These are phyloP conservation scores for Ficedula albicollis DNA, from an alignment of 2,797 vertebrate genomes.

Conservation along the genomic window DNA sequence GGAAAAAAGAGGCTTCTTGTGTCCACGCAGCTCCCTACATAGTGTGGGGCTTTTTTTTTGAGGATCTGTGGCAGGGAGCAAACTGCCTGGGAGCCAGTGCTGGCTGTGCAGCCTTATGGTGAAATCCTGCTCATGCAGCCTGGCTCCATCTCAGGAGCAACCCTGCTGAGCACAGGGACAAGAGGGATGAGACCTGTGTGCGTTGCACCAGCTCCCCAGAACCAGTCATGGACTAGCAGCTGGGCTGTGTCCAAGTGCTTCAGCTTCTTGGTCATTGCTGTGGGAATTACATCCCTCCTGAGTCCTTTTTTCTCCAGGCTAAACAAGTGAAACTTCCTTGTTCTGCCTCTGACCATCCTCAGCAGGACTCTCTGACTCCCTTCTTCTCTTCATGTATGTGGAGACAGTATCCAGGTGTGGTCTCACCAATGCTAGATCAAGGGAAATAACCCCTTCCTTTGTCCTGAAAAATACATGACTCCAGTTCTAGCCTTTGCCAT, in stretches of 20 bases:
- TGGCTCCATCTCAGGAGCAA: not conserved
- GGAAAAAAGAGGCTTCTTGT: not conserved
- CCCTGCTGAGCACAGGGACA: not conserved
- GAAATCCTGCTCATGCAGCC: not conserved
- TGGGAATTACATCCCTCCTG: not conserved
- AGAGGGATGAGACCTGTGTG: not conserved
- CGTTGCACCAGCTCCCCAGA: not conserved
- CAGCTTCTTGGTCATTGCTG: not conserved
- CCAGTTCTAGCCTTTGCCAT: not conserved
- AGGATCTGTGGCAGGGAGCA: not conserved
- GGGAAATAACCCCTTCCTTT: not conserved
- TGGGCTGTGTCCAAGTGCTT: not conserved
- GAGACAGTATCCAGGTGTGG: not conserved
- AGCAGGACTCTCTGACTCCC: not conserved
- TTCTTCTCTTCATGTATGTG: not conserved
- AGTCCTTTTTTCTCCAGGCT: not conserved
- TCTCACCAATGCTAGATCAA: not conserved
- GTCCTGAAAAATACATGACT: not conserved
- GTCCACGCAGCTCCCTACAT: rapidly evolving
- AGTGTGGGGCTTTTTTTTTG: not conserved
- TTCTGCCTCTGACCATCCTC: not conserved
- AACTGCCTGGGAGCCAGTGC: not conserved
- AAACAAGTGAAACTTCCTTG: not conserved
- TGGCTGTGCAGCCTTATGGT: not conserved
- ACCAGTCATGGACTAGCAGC: not conserved